A percentile compares a stretch with the other conserved stretches of the same genome.
phyloP scores from a whole-genome alignment of 2,113 vertebrate species.

The Guaruba guarouba region DNA sequence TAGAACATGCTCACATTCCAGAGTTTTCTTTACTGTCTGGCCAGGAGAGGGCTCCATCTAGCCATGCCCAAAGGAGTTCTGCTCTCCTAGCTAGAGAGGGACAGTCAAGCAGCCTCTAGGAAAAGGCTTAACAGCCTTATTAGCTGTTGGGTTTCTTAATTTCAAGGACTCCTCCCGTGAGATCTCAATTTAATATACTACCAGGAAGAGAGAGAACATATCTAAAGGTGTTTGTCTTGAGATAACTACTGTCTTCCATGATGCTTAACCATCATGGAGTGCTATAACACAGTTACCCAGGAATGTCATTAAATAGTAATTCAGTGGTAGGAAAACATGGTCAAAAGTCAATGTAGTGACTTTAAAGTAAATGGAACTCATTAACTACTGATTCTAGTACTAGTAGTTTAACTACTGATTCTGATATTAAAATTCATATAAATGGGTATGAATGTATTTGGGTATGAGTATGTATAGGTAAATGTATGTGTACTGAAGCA shows the following conservation, averaged over 20 bases:
- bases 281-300: background rate
- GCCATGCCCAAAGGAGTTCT: background rate
- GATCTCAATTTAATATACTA: background rate
- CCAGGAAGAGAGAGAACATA: background rate
- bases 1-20: background rate
- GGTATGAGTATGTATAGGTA: background rate
- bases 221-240: background rate
- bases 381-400: background rate
- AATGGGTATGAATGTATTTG: background rate
- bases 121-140: background rate
- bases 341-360: background rate
- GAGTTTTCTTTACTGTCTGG: background rate
- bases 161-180: background rate
- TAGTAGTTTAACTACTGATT: background rate
- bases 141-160: background rate
- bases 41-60: constrained; percentile 59
- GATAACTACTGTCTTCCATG: background rate
- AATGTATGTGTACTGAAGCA: background rate
- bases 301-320: background rate
- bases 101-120: background rate
- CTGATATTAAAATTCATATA: background rate
- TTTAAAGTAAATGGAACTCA: background rate
- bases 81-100: background rate
- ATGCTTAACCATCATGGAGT: background rate
- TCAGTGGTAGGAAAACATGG: background rate